Evolutionary conservation across 1,140 invertebrate species (phyloP).

Genomic region (Aphis craccivora): DNA sequence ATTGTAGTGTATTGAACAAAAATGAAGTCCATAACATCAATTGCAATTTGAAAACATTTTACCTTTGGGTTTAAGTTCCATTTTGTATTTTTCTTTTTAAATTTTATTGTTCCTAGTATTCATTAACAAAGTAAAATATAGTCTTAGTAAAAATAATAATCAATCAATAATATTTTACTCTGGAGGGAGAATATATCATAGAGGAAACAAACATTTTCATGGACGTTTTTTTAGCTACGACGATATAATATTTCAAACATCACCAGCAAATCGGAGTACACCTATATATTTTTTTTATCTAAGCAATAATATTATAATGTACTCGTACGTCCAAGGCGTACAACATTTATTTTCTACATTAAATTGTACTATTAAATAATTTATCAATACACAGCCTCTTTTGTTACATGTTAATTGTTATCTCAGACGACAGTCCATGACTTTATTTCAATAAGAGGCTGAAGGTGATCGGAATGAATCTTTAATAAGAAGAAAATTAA

Average conservation of each 20-base stretch:
- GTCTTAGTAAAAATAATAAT: background rate
- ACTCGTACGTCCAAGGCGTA: background rate
- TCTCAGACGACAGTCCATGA: background rate
- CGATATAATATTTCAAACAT: background rate
- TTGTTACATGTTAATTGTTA: background rate
- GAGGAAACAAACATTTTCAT: background rate
- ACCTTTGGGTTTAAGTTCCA: background rate
- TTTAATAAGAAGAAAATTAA: slow-evolving; percentile 22
- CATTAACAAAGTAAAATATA: background rate
- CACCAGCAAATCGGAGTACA: background rate
- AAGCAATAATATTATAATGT: background rate
- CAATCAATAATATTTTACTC: background rate
- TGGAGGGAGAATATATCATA: background rate
- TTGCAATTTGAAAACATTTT: background rate
- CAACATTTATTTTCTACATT: background rate
- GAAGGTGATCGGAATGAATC: slow-evolving; percentile 18
- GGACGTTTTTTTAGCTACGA: background rate
- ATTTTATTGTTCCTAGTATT: background rate
- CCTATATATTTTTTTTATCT: background rate
- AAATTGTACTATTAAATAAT: background rate
- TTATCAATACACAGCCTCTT: background rate
- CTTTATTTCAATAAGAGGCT: background rate
- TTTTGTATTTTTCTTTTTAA: background rate
- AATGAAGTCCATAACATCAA: background rate
- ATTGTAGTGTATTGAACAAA: background rate